Evolutionary conservation across 2,888 invertebrate species (phyloP).

Genomic region (Drosophila nr. fundita): DNA sequence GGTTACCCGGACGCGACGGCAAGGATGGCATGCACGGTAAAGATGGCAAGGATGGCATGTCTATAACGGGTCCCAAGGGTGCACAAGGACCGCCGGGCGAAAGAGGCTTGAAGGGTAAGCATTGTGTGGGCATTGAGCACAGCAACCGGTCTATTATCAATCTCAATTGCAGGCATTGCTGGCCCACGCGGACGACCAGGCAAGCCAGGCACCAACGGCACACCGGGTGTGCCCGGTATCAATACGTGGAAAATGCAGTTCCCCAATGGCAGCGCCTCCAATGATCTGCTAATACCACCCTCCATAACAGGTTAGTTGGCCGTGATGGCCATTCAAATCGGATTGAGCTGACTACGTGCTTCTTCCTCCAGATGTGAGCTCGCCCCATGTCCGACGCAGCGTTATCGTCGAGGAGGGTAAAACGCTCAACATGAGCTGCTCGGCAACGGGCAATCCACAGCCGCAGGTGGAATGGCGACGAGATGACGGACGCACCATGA

Average conservation of each 20-base stretch:
- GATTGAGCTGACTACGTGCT: background rate
- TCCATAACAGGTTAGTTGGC: conserved; percentile 89
- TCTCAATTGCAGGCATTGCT: conserved; percentile 78
- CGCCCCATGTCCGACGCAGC: conserved; percentile 85
- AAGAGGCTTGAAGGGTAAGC: conserved; percentile 88
- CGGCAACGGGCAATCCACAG: conserved; percentile 91
- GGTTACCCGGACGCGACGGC: conserved; percentile 88
- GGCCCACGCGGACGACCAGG: conserved; percentile 91
- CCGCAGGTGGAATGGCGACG: conserved; percentile 92
- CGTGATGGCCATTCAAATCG: too few species aligned
- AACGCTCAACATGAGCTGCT: conserved; percentile 92
- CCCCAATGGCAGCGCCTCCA: conserved; percentile 86
- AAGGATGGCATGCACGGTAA: conserved; percentile 87
- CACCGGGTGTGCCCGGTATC: conserved; percentile 92
- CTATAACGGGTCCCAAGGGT: conserved; percentile 88
- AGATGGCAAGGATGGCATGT: conserved; percentile 88
- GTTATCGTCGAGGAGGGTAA: conserved; percentile 92
- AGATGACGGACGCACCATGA: conserved; percentile 88
- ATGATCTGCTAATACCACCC: conserved; percentile 92
- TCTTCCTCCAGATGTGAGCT: conserved; percentile 73
- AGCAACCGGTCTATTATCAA: background rate
- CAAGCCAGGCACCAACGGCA: conserved; percentile 90
- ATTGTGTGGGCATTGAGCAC: background rate
- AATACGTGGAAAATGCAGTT: conserved; percentile 89
- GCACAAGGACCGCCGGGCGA: conserved; percentile 89